Evolutionary conservation across 2,113 vertebrate genomes (phyloP), one percentile per base, ranked within the genome.

Genomic region (Hippocampus mohnikei): DNA sequence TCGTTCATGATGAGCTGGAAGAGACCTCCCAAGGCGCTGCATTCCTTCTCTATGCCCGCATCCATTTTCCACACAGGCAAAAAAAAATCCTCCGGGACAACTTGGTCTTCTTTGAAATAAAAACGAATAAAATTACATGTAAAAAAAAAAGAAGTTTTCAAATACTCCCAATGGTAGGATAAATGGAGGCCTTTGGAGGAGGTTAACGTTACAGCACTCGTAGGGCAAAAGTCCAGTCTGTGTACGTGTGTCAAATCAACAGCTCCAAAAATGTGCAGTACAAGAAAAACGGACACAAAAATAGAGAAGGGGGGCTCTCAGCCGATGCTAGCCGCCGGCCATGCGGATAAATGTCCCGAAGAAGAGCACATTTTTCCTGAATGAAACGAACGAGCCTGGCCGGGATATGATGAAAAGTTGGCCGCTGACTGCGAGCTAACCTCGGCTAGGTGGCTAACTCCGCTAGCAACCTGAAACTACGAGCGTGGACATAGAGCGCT

Each of bases 1-100:
- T 94, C 94, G 90, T 83, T 94, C 93, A 94, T 94, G 87, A 94
- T 91, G 89, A 91, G 90, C 81, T 94, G 93, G 90, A 94, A 94
- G 72, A 94, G 92, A 76, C 93, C 93, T 85, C 93, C 94, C 85
- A 94, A 85, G 72, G 93, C 93, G 90, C 94, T 91, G 85, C 94
- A 94, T 87, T 94, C 94, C 89, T 93, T 93, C 89, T 94, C 94
- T 79, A 93, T 92, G 27, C 92, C 92, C 87, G 90, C 92, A 88
- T 94, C 94, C 94, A 94, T 94, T 85, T 90, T 90, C 85, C 90
- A 88, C 80, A 69, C 52, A 18, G 69, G 74, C 61, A 76, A 81
- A 37, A 25, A 40, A 67, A 78, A 79, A 81, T 74, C 71, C 50
- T 72, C 65, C 15, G 42, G 44, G 12, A 66, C 8, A 66, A 67